Evolutionary conservation across 2,113 vertebrate genomes (phyloP).

Genomic region (Epinephelus lanceolatus): DNA sequence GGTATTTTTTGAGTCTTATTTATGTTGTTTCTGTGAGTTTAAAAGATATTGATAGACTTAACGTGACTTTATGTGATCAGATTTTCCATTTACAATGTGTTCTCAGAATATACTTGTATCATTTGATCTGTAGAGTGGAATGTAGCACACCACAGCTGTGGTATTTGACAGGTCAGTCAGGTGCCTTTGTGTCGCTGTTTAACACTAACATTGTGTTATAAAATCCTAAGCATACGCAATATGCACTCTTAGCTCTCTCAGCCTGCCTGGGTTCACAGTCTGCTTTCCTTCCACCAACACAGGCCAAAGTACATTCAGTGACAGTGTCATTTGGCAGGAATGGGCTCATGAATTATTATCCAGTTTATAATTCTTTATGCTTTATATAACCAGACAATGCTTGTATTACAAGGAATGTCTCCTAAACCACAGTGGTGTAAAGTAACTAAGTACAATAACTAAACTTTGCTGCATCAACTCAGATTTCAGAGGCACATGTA

Average conservation of each 20-base stretch:
- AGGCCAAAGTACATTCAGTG: constrained; percentile 33
- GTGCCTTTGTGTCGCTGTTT: constrained; percentile 9
- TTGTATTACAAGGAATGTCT: background rate
- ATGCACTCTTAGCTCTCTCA: background rate
- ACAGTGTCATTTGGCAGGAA: background rate
- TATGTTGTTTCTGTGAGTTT: background rate
- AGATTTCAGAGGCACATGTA: background rate
- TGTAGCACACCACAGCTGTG: background rate
- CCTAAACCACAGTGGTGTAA: background rate
- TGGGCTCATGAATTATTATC: background rate
- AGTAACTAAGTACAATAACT: background rate
- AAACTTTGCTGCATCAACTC: background rate
- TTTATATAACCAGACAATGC: background rate
- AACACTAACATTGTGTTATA: background rate
- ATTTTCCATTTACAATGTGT: background rate
- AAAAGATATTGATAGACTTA: background rate
- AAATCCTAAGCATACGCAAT: background rate
- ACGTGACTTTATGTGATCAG: too few species aligned
- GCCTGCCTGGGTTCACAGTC: background rate
- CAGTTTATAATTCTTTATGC: background rate
- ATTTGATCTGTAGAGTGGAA: background rate
- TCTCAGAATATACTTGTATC: background rate
- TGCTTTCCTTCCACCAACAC: background rate
- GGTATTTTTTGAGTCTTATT: background rate
- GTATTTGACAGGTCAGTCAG: background rate